Percentiles rank a stretch among this genome's conserved stretches.
Evolutionary conservation across 2,888 invertebrate genomes (phyloP).

Genomic region (Pollenia labialis): DNA sequence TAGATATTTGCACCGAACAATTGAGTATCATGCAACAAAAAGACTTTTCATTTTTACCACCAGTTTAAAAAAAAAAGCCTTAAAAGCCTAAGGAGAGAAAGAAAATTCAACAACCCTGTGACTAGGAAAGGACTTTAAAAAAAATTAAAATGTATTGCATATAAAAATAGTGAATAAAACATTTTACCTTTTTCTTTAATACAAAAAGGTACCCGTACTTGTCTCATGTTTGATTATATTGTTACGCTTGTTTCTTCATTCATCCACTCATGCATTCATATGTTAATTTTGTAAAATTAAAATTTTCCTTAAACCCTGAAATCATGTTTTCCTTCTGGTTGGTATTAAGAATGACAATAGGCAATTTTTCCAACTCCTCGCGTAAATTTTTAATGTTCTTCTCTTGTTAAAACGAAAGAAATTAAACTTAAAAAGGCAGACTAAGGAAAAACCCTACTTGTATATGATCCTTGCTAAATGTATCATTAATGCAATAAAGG

Average conservation of each 20-base stretch:
- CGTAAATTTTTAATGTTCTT: conserved; percentile 42
- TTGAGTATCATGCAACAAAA: conserved; percentile 19
- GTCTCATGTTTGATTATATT: conserved; percentile 53
- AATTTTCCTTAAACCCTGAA: conserved; percentile 44
- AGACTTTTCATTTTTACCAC: conserved; percentile 50
- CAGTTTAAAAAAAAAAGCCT: conserved; percentile 32
- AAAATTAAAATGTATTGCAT: background rate
- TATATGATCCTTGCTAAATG: conserved; percentile 63
- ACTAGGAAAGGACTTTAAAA: background rate
- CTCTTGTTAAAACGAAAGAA: conserved; percentile 53
- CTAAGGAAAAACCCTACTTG: conserved; percentile 54
- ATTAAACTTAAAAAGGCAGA: conserved; percentile 50
- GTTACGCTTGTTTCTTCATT: conserved; percentile 46
- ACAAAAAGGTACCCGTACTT: background rate
- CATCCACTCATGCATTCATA: conserved; percentile 59
- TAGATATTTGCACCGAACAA: background rate
- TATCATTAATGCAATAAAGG: conserved; percentile 25
- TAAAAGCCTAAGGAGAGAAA: conserved; percentile 17
- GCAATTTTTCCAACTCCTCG: background rate
- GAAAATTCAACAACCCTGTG: conserved; percentile 20
- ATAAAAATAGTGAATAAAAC: conserved; percentile 44
- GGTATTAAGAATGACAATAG: conserved; percentile 44
- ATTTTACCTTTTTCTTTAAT: conserved; percentile 55
- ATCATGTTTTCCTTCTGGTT: conserved; percentile 62
- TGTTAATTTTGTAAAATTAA: conserved; percentile 66